Evolutionary conservation across 2,797 vertebrate species (phyloP).

Genomic region (Sebastiscus albofasciatus): DNA sequence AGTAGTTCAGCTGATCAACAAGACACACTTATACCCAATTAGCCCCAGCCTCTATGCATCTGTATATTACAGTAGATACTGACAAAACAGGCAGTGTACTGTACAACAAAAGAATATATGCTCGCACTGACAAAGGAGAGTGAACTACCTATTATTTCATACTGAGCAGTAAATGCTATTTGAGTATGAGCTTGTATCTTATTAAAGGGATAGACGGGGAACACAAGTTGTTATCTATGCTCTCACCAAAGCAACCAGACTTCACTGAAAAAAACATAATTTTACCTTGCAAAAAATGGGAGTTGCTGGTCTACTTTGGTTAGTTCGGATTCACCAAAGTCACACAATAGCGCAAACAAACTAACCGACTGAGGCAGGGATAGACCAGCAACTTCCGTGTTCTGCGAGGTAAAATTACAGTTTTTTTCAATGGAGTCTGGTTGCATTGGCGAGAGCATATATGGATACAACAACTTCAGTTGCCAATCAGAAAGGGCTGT

Average conservation of each 20-base stretch:
- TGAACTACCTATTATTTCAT: neutral
- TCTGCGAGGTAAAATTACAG: no score
- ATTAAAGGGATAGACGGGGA: neutral
- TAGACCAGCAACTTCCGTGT: neutral
- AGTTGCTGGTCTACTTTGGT: no score
- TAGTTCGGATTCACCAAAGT: no score
- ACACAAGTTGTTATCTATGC: neutral
- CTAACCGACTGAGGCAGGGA: neutral
- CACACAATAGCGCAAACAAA: neutral
- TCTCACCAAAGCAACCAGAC: no score
- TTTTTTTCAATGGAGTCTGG: no score
- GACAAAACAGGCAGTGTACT: neutral
- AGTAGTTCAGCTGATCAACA: constrained; percentile 25
- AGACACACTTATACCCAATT: constrained; percentile 16
- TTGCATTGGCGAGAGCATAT: no score
- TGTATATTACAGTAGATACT: neutral
- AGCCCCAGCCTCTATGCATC: neutral
- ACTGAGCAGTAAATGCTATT: neutral
- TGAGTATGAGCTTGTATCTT: neutral
- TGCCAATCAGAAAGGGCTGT: neutral
- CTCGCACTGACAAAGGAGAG: neutral
- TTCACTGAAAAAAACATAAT: no score
- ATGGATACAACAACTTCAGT: neutral
- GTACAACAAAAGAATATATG: neutral
- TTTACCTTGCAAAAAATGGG: no score